phyloP scores from a whole-genome alignment of 2,888 invertebrate species.

The Pristionchus exspectatus region DNA sequence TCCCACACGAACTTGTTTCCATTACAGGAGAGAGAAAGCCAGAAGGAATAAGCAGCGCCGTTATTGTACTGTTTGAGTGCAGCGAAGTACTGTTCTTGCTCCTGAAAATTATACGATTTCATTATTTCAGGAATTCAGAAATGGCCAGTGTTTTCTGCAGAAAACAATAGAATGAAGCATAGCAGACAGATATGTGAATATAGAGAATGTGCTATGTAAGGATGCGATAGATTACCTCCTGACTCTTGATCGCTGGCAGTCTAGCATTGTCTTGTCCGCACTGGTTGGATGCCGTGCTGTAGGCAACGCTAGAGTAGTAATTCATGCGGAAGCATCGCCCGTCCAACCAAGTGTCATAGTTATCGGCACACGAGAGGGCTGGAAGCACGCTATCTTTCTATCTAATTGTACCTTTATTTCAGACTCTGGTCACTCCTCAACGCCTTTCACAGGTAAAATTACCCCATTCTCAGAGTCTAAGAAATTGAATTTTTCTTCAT shows the following conservation, averaged over 20 bases:
- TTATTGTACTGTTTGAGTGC: neutral
- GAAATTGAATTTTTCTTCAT: no score
- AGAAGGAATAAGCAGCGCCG: neutral
- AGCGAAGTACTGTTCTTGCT: neutral
- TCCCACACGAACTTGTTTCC: constrained; percentile 40
- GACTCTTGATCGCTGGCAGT: neutral
- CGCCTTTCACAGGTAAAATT: no score
- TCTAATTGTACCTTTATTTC: neutral
- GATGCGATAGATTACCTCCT: neutral
- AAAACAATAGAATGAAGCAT: neutral
- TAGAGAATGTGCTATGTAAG: no score
- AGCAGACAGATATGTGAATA: no score
- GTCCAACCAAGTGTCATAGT: neutral
- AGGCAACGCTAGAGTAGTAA: neutral
- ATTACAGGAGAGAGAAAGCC: neutral
- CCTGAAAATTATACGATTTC: neutral
- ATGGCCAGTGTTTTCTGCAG: no score
- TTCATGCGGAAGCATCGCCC: constrained; percentile 29
- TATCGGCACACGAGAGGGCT: neutral
- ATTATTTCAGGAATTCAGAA: no score
- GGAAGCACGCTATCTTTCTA: neutral
- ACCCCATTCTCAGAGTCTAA: no score
- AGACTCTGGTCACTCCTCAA: no score
- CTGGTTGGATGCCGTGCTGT: neutral
- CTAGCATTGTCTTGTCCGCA: neutral